Percentiles rank a stretch among this genome's conserved stretches.
These are phyloP conservation scores for Drosophila leonis DNA, from an alignment of 2,888 invertebrate genomes.

Conservation along the genomic window DNA sequence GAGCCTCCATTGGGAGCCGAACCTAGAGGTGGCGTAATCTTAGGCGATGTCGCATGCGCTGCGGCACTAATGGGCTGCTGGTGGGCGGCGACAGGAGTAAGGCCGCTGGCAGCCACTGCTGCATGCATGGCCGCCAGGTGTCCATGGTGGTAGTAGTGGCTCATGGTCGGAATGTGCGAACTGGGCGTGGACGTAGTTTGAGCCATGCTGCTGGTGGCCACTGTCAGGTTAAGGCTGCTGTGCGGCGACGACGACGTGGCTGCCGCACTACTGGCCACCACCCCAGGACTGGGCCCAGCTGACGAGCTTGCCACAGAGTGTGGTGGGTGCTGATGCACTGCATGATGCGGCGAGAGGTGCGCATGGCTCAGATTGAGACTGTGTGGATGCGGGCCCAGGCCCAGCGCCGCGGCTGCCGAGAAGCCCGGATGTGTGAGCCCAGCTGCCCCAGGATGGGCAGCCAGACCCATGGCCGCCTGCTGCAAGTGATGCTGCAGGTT, in stretches of 20 bases:
- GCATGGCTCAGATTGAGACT: constrained; percentile 83
- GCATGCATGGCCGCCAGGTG: constrained; percentile 82
- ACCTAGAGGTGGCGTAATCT: constrained; percentile 74
- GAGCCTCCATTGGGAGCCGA: constrained; percentile 74
- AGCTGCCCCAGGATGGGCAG: constrained; percentile 76
- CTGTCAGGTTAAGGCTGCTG: constrained; percentile 78
- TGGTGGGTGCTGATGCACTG: constrained; percentile 82
- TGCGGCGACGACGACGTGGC: constrained; percentile 77
- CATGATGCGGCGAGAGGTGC: constrained; percentile 83
- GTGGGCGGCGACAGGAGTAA: constrained; percentile 79
- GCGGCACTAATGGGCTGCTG: constrained; percentile 66
- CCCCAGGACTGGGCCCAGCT: constrained; percentile 49
- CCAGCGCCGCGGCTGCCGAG: constrained; percentile 82
- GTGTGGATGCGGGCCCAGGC: constrained; percentile 82
- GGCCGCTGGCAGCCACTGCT: constrained; percentile 70
- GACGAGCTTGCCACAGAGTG: constrained; percentile 71
- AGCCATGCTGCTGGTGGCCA: constrained; percentile 71
- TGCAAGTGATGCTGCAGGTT: constrained; percentile 84
- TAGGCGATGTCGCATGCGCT: constrained; percentile 69
- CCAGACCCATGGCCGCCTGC: constrained; percentile 81
- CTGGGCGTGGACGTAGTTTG: constrained; percentile 71
- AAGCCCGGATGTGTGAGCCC: constrained; percentile 83
- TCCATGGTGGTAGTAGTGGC: constrained; percentile 82
- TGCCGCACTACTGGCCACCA: constrained; percentile 49
- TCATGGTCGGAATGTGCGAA: constrained; percentile 83